Conservation (phyloP, 1,140 invertebrate genomes). For the Sinella curviseta region DNA sequence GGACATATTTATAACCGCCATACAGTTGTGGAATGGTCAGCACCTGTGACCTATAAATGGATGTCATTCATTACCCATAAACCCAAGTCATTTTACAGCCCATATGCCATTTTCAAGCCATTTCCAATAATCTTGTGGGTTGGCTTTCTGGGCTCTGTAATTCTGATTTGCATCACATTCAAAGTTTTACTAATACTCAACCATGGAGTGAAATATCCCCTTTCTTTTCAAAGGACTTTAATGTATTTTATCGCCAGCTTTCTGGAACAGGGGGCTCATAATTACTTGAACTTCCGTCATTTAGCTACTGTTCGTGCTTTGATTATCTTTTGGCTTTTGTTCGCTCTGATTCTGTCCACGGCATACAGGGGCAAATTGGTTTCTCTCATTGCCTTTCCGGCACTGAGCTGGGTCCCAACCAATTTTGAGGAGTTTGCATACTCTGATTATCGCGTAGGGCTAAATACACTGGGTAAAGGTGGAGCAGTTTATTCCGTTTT, state of each 20-base stretch:
- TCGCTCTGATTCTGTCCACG: neutral
- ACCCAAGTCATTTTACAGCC: neutral
- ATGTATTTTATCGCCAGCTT: neutral
- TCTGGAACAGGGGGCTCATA: neutral
- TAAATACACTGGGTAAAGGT: conserved; percentile 11
- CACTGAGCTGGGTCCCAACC: neutral
- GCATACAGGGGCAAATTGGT: conserved; percentile 11
- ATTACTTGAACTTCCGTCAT: neutral
- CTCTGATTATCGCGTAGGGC: neutral
- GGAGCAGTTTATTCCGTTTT: conserved; percentile 5
- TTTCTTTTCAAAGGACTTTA: neutral
- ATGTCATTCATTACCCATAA: neutral
- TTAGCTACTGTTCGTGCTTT: neutral
- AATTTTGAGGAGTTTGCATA: conserved; percentile 10
- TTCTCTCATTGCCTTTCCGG: neutral
- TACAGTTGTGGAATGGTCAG: conserved; percentile 18
- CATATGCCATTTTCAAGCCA: neutral
- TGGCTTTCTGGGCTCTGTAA: neutral
- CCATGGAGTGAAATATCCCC: neutral
- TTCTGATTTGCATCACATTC: neutral
- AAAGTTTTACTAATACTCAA: neutral
- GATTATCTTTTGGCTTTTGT: conserved; percentile 5
- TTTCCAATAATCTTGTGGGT: neutral
- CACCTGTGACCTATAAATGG: neutral
- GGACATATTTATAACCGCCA: conserved; percentile 14